These are phyloP conservation scores for Caranx melampygus DNA, from an alignment of 2,113 vertebrate species.

Conservation along the genomic window DNA sequence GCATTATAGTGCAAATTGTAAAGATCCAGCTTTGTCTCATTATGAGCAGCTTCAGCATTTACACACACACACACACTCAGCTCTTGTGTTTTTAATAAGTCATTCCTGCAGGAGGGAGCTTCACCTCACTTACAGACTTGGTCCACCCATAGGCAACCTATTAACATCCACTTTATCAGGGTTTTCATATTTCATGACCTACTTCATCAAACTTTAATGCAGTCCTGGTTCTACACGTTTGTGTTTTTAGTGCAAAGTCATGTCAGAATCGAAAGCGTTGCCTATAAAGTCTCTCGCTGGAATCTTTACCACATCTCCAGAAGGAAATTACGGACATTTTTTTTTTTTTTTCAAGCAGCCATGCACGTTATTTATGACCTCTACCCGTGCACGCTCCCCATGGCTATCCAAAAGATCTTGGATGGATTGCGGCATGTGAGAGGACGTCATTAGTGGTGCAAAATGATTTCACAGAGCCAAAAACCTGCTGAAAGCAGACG, in stretches of 20 bases:
- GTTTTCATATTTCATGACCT: slow-evolving; percentile 74
- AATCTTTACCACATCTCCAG: slow-evolving; percentile 11
- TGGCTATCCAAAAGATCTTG: slow-evolving; percentile 18
- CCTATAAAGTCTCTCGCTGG: slow-evolving; percentile 1
- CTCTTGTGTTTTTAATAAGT: background rate
- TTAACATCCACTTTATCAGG: slow-evolving; percentile 70
- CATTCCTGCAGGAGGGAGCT: slow-evolving; percentile 18
- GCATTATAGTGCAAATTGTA: slow-evolving; percentile 26
- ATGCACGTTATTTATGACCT: slow-evolving; percentile 14
- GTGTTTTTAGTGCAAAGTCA: slow-evolving; percentile 61
- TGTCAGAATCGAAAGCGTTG: slow-evolving; percentile 52
- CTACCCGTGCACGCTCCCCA: background rate
- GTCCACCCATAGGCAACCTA: slow-evolving; percentile 63
- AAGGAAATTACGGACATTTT: slow-evolving; percentile 9
- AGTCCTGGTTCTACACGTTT: slow-evolving; percentile 33
- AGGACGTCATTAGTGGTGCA: slow-evolving; percentile 49
- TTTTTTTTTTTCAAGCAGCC: background rate
- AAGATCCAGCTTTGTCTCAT: slow-evolving; percentile 19
- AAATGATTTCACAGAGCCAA: slow-evolving; percentile 55
- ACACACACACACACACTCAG: background rate
- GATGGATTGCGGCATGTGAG: slow-evolving; percentile 22
- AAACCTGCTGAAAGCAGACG: slow-evolving; percentile 49
- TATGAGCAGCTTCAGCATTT: slow-evolving; percentile 19
- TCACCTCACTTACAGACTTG: slow-evolving; percentile 44
- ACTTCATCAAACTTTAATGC: slow-evolving; percentile 71